These are phyloP conservation scores for Hemiprocne comata DNA, from an alignment of 2,113 vertebrate genomes.

Conservation along the genomic window DNA sequence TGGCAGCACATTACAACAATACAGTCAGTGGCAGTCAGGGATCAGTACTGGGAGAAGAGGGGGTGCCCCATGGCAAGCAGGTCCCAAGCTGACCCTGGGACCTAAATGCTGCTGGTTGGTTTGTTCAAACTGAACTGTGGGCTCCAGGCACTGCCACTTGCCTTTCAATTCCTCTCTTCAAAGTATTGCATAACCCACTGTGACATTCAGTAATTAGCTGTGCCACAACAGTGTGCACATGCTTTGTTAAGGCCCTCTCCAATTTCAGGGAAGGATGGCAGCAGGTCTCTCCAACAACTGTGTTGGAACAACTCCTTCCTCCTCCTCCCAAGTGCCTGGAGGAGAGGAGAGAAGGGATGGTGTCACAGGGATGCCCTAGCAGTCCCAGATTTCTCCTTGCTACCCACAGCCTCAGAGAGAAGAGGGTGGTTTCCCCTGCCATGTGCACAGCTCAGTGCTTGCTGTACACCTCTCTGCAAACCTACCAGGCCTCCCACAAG, in stretches of 20 bases:
- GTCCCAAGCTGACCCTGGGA: not conserved
- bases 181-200: not conserved
- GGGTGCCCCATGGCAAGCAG: not conserved
- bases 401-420: not conserved
- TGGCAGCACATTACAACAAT: not conserved
- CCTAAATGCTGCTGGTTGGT: not conserved
- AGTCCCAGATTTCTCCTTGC: not conserved
- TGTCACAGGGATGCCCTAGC: not conserved
- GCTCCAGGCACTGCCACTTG: rapidly evolving
- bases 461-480: not conserved
- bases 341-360: not conserved
- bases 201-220: rapidly evolving
- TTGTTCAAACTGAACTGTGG: not conserved
- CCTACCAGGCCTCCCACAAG: not conserved
- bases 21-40: not conserved
- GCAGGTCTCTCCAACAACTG: not conserved
- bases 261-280: not conserved
- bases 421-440: not conserved
- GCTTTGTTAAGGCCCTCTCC: not conserved
- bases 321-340: not conserved
- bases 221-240: rapidly evolving
- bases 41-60: rapidly evolving
- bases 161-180: not conserved
- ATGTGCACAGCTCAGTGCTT: rapidly evolving
- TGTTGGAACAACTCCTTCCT: not conserved